Evolutionary conservation across 1,140 invertebrate genomes (phyloP), one percentile per base, ranked within the genome.

Genomic region (Drosophila erecta): DNA sequence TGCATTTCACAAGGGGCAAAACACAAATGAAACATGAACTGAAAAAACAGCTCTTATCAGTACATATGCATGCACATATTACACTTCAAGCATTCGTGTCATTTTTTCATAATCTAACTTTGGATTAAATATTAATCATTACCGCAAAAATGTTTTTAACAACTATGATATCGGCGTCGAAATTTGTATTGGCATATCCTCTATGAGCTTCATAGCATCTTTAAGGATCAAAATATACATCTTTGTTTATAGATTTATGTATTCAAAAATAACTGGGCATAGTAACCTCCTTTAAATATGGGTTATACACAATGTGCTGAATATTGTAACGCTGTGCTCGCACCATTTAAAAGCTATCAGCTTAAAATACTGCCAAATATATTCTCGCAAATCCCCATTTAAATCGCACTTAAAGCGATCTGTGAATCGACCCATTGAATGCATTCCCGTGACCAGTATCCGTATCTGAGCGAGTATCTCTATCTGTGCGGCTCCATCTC

Each of bases 401-500:
- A 67, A 65, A 12, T 30, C 15, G 10, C 6, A 38, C 33, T 50
- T 54, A 54, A 43, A 54, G 37, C 27, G 38, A 17, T 35, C 22
- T n/a, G 8, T 15, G 41, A 41, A 54, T 58, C 20, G 33, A 33
- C 47, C 17, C n/a, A 30, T 38, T 24, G 8, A 22, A 24, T 15
- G 37, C 41, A 54, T 46, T 33, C 46, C 2, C 62, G 41, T 70
- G 35, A 24, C 43, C 41, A 27, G 50, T n/a, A 33, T 33, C 12
- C 35, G 37, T 62, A 65, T 65, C 59, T 51, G 60, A 43, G 33
- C 47, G 64, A 64, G 59, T 51, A 60, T 46, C 55, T 27, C 10
- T 59, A 72, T 60, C 64, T 51, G 20, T n/a, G 43, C 30, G 20
- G 59, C 46, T 62, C 24, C 37, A 61, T 44, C 71, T 61, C 27